Percentiles rank a stretch among this genome's conserved stretches.
These are phyloP conservation scores for Mormoops blainvillei DNA, from an alignment of 2,113 vertebrate species.

Conservation along the genomic window DNA sequence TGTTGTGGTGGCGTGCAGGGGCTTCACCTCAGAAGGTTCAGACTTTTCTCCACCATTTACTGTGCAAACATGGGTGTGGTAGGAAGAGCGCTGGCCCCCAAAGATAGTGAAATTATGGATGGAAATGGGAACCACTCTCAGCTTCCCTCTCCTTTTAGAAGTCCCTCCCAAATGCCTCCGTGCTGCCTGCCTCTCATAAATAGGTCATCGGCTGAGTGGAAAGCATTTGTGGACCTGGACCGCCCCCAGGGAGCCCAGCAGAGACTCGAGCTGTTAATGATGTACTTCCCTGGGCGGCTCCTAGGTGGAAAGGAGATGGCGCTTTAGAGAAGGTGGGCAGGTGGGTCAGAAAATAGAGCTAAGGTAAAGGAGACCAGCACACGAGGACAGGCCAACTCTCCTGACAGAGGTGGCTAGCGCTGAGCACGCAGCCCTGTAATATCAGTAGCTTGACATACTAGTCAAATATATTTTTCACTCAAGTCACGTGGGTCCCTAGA, in stretches of 20 bases:
- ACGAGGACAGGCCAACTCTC: rapidly evolving
- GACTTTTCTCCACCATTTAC: background rate
- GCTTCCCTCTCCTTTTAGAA: too few species aligned
- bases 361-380: rapidly evolving
- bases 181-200: background rate
- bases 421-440: rapidly evolving
- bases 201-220: background rate
- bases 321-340: too few species aligned
- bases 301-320: rapidly evolving
- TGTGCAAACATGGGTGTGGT: rapidly evolving
- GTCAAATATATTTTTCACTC: too few species aligned
- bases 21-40: background rate
- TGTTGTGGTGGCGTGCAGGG: background rate
- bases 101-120: background rate
- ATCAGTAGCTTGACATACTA: rapidly evolving
- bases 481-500: rapidly evolving
- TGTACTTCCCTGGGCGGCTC: rapidly evolving
- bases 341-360: too few species aligned
- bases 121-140: background rate
- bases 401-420: background rate
- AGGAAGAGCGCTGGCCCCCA: background rate
- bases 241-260: rapidly evolving
- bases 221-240: background rate
- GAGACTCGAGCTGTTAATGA: background rate
- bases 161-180: background rate